Evolutionary conservation across 1,140 invertebrate species (phyloP).

Genomic region (Metopolophium dirhodum): DNA sequence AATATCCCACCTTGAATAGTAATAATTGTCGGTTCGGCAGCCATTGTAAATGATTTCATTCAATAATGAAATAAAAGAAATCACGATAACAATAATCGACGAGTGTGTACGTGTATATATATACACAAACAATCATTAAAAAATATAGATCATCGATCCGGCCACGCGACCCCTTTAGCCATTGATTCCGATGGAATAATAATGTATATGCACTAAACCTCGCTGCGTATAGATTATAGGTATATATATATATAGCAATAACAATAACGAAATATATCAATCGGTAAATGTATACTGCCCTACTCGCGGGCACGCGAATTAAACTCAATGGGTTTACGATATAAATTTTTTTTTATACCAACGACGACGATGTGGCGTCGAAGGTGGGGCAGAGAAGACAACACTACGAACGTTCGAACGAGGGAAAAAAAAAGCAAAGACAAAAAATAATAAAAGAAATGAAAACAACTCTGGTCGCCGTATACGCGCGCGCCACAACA

Average conservation of each 20-base stretch:
- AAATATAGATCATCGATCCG: slow-evolving; percentile 24
- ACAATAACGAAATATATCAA: slow-evolving; percentile 17
- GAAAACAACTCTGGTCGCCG: slow-evolving; percentile 36
- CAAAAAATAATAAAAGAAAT: slow-evolving; percentile 19
- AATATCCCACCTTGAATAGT: neutral
- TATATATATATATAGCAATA: neutral
- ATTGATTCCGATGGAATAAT: slow-evolving; percentile 11
- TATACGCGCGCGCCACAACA: neutral
- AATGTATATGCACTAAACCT: neutral
- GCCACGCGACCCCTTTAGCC: slow-evolving; percentile 30
- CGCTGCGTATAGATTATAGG: neutral
- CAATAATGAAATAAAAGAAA: slow-evolving; percentile 16
- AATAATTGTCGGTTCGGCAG: neutral
- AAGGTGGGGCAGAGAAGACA: neutral
- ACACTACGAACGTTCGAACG: neutral
- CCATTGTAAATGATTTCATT: slow-evolving; percentile 12
- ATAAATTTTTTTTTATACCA: slow-evolving; percentile 1
- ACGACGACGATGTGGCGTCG: neutral
- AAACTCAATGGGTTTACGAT: slow-evolving; percentile 5
- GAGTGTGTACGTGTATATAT: neutral
- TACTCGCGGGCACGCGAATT: slow-evolving; percentile 9
- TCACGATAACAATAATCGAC: slow-evolving; percentile 41
- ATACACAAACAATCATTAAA: slow-evolving; percentile 1
- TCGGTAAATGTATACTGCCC: neutral
- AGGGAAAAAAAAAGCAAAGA: neutral